phyloP scores from a whole-genome alignment of 2,113 vertebrate species.

The Cheilinus undulatus region DNA sequence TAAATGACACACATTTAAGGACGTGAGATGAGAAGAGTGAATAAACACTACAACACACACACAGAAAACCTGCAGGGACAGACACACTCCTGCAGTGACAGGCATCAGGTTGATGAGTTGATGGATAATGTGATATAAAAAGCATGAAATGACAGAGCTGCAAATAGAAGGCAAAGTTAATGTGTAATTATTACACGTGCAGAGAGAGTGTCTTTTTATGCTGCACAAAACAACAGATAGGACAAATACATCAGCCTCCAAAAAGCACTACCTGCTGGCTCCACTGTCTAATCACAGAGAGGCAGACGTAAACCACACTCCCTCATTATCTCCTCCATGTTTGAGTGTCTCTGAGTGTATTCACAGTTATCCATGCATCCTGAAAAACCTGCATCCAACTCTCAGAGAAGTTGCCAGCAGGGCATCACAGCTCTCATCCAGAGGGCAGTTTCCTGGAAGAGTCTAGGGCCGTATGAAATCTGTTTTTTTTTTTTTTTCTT shows the following conservation, averaged over 20 bases:
- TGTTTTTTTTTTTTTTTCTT: too few species aligned
- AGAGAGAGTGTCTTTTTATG: neutral
- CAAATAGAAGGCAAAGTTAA: neutral
- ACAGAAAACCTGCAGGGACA: neutral
- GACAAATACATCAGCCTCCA: neutral
- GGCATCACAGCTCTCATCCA: neutral
- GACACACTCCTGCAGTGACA: constrained; percentile 4
- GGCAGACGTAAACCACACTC: neutral
- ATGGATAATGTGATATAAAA: constrained; percentile 22
- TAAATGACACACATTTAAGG: constrained; percentile 49
- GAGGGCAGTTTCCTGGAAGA: too few species aligned
- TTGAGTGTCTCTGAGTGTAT: too few species aligned
- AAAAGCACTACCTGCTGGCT: neutral
- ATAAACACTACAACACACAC: constrained; percentile 11
- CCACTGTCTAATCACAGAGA: neutral
- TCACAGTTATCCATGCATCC: neutral
- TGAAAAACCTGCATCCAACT: neutral
- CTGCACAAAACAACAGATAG: neutral
- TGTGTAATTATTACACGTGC: neutral
- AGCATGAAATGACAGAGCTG: neutral
- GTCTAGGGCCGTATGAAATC: too few species aligned
- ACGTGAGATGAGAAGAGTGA: constrained; percentile 30
- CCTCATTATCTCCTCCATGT: too few species aligned
- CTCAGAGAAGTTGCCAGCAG: neutral
- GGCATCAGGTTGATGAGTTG: constrained; percentile 12